Evolutionary conservation across 2,888 invertebrate genomes (phyloP).

Genomic region (Linyphia triangularis): DNA sequence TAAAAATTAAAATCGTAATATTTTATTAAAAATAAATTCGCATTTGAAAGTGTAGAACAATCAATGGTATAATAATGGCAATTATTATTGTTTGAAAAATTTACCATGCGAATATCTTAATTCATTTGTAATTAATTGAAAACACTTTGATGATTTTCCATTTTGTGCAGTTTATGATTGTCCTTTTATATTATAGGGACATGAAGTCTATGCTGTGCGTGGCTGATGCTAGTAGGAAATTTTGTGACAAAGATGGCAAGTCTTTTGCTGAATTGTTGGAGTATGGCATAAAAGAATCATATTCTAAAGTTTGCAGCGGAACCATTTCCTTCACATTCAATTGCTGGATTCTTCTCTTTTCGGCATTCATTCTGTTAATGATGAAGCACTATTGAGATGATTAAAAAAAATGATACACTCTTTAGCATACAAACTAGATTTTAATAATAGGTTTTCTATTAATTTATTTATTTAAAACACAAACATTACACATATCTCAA

Average conservation of each 20-base stretch:
- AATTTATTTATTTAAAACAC: no score
- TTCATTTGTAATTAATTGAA: background rate
- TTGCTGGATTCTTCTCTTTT: background rate
- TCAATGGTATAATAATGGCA: background rate
- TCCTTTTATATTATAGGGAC: background rate
- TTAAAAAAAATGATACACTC: background rate
- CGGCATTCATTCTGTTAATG: background rate
- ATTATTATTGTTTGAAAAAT: background rate
- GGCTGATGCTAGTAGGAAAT: background rate
- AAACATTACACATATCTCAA: no score
- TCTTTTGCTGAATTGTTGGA: background rate
- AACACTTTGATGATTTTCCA: no score
- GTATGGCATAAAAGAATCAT: background rate
- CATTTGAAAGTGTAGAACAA: no score
- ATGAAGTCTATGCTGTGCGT: conserved; percentile 17
- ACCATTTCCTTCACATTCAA: background rate
- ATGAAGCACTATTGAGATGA: background rate
- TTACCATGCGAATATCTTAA: background rate
- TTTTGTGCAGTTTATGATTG: no score
- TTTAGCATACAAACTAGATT: no score
- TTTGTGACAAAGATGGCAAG: conserved; percentile 10
- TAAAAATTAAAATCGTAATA: no score
- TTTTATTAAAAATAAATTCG: no score
- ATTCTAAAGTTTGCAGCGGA: background rate
- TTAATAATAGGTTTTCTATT: no score